These are phyloP conservation scores for Babyrousa celebensis DNA, from an alignment of 2,797 vertebrate species.

Conservation along the genomic window DNA sequence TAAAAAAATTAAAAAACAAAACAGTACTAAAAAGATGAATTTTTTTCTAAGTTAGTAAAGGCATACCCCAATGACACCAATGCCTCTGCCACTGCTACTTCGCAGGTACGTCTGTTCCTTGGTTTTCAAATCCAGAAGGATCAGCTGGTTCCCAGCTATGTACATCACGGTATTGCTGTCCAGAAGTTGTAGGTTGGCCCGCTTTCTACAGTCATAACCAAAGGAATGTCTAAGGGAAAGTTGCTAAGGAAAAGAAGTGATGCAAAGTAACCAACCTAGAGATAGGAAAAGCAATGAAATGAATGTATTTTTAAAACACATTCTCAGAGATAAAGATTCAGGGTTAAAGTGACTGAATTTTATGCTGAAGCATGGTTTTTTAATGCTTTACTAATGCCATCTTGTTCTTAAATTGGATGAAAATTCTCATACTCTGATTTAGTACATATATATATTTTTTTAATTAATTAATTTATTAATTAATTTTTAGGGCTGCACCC, in stretches of 20 bases:
- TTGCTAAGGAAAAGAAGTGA: constrained; percentile 89
- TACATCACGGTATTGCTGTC: constrained; percentile 93
- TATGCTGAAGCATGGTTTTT: constrained; percentile 19
- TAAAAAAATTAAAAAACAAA: too few relatives aligned
- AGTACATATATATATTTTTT: too few relatives aligned
- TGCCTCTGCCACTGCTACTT: constrained; percentile 94
- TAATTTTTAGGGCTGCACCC: too few relatives aligned
- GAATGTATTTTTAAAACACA: constrained; percentile 18
- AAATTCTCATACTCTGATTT: background rate
- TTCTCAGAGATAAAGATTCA: background rate
- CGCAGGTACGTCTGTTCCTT: constrained; percentile 93
- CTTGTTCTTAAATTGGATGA: constrained; percentile 55
- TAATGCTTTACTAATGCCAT: background rate
- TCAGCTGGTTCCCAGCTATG: constrained; percentile 95
- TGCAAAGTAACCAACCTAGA: background rate
- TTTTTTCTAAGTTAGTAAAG: background rate
- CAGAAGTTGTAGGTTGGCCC: constrained; percentile 95
- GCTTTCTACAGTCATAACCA: constrained; percentile 95
- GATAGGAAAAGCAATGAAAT: background rate
- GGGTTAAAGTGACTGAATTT: constrained; percentile 29
- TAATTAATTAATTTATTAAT: too few relatives aligned
- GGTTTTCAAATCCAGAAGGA: constrained; percentile 93
- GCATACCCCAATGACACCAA: constrained; percentile 94
- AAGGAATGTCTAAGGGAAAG: constrained; percentile 95
- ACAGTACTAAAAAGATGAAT: too few relatives aligned